Conservation (phyloP, 2,113 vertebrate species). For the Chamaetylas fuelleborni region DNA sequence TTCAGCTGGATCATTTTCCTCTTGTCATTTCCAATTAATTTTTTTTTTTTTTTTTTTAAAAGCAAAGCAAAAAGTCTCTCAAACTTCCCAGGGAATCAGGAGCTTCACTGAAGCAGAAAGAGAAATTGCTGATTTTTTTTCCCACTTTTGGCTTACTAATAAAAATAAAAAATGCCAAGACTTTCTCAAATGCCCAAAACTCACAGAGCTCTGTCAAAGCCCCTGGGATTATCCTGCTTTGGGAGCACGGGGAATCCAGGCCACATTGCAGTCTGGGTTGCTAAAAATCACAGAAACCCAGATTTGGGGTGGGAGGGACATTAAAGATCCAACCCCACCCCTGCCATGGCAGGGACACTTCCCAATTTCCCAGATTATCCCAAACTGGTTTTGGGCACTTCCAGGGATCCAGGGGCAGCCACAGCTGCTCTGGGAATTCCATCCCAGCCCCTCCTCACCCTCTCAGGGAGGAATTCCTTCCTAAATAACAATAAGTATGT, state of each 20-base stretch:
- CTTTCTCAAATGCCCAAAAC: background rate
- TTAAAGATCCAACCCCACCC: background rate
- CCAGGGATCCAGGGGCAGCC: background rate
- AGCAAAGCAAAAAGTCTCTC: background rate
- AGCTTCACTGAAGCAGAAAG: background rate
- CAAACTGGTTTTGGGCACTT: background rate
- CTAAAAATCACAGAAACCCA: background rate
- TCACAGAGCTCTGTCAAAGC: background rate
- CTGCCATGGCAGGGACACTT: background rate
- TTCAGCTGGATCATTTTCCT: conserved; percentile 69
- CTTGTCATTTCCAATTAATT: conserved; percentile 75
- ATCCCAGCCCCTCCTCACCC: background rate
- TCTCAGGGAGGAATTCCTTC: fast-evolving
- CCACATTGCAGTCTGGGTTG: fast-evolving
- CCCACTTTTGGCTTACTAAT: background rate
- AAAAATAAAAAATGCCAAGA: background rate
- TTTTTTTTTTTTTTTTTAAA: background rate
- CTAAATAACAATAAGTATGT: background rate
- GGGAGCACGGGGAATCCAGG: background rate
- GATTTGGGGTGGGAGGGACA: background rate
- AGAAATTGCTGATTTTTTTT: background rate
- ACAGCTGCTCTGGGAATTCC: background rate
- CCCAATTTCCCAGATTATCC: background rate
- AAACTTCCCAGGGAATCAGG: background rate
- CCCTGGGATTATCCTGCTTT: background rate